Conservation (phyloP, 2,797 vertebrate genomes). For the Halcyon chelicuti region DNA sequence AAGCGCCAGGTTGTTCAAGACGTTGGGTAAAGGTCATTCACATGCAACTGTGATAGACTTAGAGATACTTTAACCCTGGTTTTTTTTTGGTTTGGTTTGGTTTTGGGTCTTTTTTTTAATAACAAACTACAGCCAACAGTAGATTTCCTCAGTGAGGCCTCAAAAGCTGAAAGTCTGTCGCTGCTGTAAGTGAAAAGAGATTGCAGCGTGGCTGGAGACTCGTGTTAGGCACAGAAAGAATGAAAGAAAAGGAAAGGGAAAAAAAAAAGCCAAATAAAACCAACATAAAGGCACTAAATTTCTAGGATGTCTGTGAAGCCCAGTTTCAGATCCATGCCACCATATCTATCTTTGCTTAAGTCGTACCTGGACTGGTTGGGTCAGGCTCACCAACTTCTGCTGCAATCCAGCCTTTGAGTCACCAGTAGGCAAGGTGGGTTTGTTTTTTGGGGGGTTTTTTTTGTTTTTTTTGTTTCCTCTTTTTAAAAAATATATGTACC, state of each 20-base stretch:
- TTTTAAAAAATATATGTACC: neutral
- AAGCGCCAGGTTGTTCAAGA: constrained; percentile 8
- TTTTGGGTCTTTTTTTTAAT: neutral
- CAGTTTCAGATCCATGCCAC: neutral
- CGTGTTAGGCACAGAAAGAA: neutral
- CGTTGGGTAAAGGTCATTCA: neutral
- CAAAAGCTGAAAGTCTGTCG: neutral
- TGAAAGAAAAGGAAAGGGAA: neutral
- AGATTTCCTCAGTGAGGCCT: neutral
- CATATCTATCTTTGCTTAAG: neutral
- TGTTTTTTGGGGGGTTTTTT: neutral
- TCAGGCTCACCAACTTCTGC: neutral
- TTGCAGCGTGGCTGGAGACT: neutral
- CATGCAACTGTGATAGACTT: constrained; percentile 22
- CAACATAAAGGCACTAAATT: neutral
- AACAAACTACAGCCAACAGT: neutral
- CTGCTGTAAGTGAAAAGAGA: neutral
- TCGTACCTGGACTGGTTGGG: neutral
- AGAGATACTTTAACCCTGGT: neutral
- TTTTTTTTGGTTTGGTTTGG: too few relatives aligned
- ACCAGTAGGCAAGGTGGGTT: neutral
- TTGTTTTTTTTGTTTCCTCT: neutral
- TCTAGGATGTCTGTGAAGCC: neutral
- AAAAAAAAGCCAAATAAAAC: neutral
- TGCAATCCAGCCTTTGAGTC: neutral